These are phyloP conservation scores for Holocentrus rufus DNA, from an alignment of 2,797 vertebrate species.

Conservation along the genomic window DNA sequence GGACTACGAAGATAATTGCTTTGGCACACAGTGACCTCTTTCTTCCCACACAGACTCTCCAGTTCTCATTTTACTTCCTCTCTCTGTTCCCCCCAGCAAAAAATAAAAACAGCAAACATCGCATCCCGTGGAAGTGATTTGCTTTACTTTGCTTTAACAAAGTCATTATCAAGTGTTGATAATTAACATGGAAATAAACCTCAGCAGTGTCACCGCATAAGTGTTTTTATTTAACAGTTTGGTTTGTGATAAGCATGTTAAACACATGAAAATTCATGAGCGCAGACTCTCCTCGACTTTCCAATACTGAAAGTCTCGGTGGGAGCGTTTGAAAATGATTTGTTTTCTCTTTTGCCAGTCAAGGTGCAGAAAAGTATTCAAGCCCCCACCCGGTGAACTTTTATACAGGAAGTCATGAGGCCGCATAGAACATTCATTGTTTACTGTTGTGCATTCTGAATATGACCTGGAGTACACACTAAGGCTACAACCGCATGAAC, in stretches of 20 bases:
- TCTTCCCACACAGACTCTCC: conserved; percentile 73
- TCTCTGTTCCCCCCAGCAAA: conserved; percentile 47
- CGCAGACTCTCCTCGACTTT: background rate
- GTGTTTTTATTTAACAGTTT: conserved; percentile 11
- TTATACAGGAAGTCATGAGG: background rate
- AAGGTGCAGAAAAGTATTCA: conserved; percentile 16
- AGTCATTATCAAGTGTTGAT: conserved; percentile 62
- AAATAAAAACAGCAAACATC: conserved; percentile 59
- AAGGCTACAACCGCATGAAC: background rate
- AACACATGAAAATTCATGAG: background rate
- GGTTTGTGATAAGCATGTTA: conserved; percentile 10
- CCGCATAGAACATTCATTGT: background rate
- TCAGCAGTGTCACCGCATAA: conserved; percentile 43
- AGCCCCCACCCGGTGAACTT: conserved; percentile 20
- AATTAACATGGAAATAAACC: conserved; percentile 66
- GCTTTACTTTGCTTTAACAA: conserved; percentile 40
- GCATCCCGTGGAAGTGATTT: conserved; percentile 65
- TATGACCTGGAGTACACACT: background rate
- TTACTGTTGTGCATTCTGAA: conserved; percentile 7
- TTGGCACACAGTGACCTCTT: conserved; percentile 75
- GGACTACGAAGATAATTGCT: conserved; percentile 76
- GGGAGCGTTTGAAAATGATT: too few species aligned
- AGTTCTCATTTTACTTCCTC: conserved; percentile 61
- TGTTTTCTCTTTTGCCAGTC: background rate
- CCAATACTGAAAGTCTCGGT: background rate